phyloP scores from a whole-genome alignment of 2,113 vertebrate genomes.

The Hassar affinis region DNA sequence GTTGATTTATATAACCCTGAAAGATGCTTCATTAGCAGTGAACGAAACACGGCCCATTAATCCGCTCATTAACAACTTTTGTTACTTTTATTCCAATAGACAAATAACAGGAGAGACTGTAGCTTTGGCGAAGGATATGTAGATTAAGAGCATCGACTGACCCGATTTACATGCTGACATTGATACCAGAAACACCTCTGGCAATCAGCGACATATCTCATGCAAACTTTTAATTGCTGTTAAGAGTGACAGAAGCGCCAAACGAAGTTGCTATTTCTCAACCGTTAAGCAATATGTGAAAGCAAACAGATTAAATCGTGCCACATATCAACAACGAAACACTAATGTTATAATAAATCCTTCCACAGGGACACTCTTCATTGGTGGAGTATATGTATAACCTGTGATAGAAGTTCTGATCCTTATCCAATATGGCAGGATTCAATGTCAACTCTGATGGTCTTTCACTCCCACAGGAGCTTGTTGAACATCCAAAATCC shows the following conservation, averaged over 20 bases:
- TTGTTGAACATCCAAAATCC: too few relatives aligned
- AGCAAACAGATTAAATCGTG: too few relatives aligned
- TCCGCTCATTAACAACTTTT: not conserved
- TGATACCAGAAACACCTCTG: not conserved
- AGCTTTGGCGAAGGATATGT: not conserved
- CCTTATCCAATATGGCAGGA: too few relatives aligned
- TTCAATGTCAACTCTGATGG: too few relatives aligned
- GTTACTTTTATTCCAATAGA: not conserved
- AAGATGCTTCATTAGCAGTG: not conserved
- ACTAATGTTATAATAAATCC: too few relatives aligned
- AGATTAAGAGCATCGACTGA: not conserved
- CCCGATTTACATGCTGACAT: slow-evolving; percentile 12
- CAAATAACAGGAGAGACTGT: not conserved
- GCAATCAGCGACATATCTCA: not conserved
- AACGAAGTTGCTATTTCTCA: not conserved
- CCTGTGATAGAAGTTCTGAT: too few relatives aligned
- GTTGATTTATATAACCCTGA: slow-evolving; percentile 1
- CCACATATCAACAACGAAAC: too few relatives aligned
- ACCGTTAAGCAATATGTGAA: too few relatives aligned
- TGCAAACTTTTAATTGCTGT: slow-evolving; percentile 3
- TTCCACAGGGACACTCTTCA: too few relatives aligned
- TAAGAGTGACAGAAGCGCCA: not conserved
- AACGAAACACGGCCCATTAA: not conserved
- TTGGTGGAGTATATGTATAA: too few relatives aligned
- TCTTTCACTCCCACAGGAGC: too few relatives aligned